Evolutionary conservation across 30 jellyfish, hydroid and myxozoan species (phyloP), one percentile per base, ranked within the genome.

Genomic region (Euphysa ruthae): DNA sequence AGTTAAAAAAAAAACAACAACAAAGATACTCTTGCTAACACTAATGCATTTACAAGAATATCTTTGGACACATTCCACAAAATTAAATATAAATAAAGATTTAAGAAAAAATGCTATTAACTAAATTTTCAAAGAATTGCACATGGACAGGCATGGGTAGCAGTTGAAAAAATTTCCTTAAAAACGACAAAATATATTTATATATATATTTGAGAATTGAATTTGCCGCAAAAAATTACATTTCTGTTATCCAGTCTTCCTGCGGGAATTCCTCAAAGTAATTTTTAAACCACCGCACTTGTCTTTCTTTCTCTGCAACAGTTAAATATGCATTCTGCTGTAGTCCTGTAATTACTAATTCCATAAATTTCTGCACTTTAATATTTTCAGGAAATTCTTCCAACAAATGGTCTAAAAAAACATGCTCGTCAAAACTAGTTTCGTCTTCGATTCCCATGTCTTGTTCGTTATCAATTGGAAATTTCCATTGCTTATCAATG

Each of bases 381-480:
- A 82, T 91, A 15, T 44, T 56, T 50, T 61, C 79, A 7, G 98
- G 95, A 63, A 90, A 90, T 71, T 83, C 62, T 4, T 75, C 98
- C 3, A 80, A 76, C 29, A 72, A 68, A 30, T 90, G 78, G 35
- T 72, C 92, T 21, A 90, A 70, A 58, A 90, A 90, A 0, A 82
- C 94, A 71, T 90, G 98, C 26, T 90, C 92, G 32, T 81, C 95
- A 72, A 90, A 90, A 4, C 81, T 58, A 50, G 94, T 60, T 6
- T 55, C 58, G 10, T 90, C 93, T 32, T 81, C 88, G 31, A 68
- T 75, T 43, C 68, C 86, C 23, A 70, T 43, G 35, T 82, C 82
- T 23, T 43, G 77, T 64, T 90, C 98, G 70, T 90, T 90, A 43
- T 90, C 98, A 43, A 90, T 73, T 3, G 98, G 98, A 49, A 81